Evolutionary conservation across 1,140 invertebrate species (phyloP).

Genomic region (Apis cerana): DNA sequence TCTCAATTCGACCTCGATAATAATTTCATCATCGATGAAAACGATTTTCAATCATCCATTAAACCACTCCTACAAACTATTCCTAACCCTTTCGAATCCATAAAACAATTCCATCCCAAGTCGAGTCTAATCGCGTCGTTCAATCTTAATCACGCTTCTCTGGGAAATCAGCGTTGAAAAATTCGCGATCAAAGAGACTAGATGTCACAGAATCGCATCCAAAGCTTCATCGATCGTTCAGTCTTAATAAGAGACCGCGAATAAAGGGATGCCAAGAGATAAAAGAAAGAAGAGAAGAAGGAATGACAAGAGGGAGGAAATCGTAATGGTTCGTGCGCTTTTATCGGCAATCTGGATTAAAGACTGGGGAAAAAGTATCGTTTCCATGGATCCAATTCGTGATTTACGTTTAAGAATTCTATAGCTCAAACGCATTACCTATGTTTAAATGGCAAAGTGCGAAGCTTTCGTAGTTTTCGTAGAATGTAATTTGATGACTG

Average conservation of each 20-base stretch:
- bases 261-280: not conserved
- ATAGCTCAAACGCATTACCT: not conserved
- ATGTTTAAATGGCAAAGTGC: slow-evolving; percentile 55
- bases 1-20: not conserved
- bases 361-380: slow-evolving; percentile 66
- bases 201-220: not conserved
- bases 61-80: not conserved
- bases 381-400: slow-evolving; percentile 43
- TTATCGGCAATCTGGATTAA: slow-evolving; percentile 65
- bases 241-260: not conserved
- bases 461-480: not conserved
- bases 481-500: too few relatives aligned
- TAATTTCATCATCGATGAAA: too few relatives aligned
- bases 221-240: not conserved
- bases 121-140: not conserved
- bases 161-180: not conserved
- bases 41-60: not conserved
- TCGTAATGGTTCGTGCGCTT: slow-evolving; percentile 57
- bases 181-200: not conserved
- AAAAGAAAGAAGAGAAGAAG: not conserved
- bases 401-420: slow-evolving; percentile 29
- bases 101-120: not conserved
- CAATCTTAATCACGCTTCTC: too few relatives aligned
- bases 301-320: slow-evolving; percentile 30
- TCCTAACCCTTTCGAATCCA: too few relatives aligned